Base-by-base conservation (phyloP, 1,140 invertebrate genomes). In the Aphelinus atriplicis region DNA sequence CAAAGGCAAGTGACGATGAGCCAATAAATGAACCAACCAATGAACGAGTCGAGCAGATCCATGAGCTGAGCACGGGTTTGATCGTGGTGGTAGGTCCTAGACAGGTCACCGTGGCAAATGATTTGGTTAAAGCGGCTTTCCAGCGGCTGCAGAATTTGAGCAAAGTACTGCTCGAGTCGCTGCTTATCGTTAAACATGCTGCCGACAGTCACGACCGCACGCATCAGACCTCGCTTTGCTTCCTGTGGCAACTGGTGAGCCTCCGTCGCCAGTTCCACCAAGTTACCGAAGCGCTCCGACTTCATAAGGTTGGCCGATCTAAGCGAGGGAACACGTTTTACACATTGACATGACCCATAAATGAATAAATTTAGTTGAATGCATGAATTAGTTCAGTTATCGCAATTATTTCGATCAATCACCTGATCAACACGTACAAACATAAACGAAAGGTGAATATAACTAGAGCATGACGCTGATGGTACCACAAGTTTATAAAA, bases 1-100 rank as follows among this genome's bases (percentile, higher is more conserved):
- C 26, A 26, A 26, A 26, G 26, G 26, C 26, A 26, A 26, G 26
- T 26, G 26, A 26, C 26, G 26, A 26, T 26, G 26, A 26, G 26
- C 26, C 26, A 26, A 26, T 26, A 26, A 26, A 26, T 26, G 26
- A 7, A 56, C 26, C 85, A 81, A 90, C 91, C 91, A 77, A 92
- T 91, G 79, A 93, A 90, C 61, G 89, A 91, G 81, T 94, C 92
- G 6, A 94, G 81, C 61, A 92, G 85, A 80, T 91, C 90, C 26
- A 91, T 89, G n/a, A 94, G 86, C 80, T 91, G 89, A 57, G 88
- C 83, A 83, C 91, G 90, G 7, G 92, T 85, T 42, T 87, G 82
- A 77, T 92, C 91, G 71, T 91, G 84, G 50, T 93, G 90, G 77
- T 89, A 91, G 1, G 86, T 86, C 68, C 89, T 87, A 53, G 84